phyloP scores from a whole-genome alignment of 2,113 vertebrate genomes.

The Hoplias malabaricus region DNA sequence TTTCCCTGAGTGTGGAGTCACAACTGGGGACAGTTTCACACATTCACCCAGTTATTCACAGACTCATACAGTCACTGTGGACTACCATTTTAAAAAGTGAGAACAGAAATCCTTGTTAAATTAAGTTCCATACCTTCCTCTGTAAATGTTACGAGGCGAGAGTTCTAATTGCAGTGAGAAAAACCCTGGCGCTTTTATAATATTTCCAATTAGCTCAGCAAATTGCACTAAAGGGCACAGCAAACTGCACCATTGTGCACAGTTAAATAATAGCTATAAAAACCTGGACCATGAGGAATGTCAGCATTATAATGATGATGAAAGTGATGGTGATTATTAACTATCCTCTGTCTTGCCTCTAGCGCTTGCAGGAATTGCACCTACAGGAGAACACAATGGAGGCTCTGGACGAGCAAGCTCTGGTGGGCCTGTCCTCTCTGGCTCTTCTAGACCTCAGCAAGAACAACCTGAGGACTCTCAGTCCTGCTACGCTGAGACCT shows the following conservation, averaged over 20 bases:
- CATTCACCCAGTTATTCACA: too few relatives aligned
- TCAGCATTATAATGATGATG: background rate
- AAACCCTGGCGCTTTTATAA: background rate
- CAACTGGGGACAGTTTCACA: too few relatives aligned
- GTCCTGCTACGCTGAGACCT: slow-evolving; percentile 75
- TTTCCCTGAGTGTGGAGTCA: too few relatives aligned
- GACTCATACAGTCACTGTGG: too few relatives aligned
- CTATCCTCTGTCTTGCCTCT: slow-evolving; percentile 25
- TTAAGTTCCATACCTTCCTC: background rate
- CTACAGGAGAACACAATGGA: slow-evolving; percentile 89
- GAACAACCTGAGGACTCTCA: slow-evolving; percentile 84
- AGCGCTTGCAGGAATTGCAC: slow-evolving; percentile 90
- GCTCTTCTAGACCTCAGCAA: slow-evolving; percentile 88
- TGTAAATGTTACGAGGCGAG: background rate
- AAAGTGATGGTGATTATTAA: slow-evolving; percentile 11
- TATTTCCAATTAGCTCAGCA: background rate
- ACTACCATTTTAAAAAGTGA: too few relatives aligned
- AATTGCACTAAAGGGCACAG: background rate
- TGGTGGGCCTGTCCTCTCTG: slow-evolving; percentile 83
- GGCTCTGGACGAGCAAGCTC: slow-evolving; percentile 79
- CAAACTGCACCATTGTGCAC: background rate
- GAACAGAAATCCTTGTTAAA: background rate
- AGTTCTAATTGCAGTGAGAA: background rate
- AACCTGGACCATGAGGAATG: background rate
- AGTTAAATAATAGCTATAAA: background rate